phyloP scores from a whole-genome alignment of 30 jellyfish, hydroid and myxozoan genomes.

The Aurelia sp. region DNA sequence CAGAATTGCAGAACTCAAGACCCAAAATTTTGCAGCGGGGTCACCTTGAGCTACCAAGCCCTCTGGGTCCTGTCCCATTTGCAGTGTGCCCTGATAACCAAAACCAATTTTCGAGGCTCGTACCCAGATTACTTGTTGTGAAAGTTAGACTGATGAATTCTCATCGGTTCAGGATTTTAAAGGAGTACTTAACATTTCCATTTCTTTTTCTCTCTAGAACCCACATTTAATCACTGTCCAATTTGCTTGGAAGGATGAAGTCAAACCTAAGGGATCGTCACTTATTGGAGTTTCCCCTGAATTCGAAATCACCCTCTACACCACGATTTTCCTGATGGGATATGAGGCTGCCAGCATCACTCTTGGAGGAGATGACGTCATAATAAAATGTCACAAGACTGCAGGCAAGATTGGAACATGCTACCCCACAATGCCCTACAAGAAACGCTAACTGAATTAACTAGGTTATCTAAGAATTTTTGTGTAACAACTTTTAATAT shows the following conservation, averaged over 20 bases:
- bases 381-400: conserved; percentile 79
- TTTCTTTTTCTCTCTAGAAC: conserved; percentile 44
- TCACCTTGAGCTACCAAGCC: too few relatives aligned
- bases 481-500: too few relatives aligned
- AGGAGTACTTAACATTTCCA: too few relatives aligned
- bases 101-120: too few relatives aligned
- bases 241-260: conserved; percentile 79
- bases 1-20: too few relatives aligned
- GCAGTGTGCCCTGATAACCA: too few relatives aligned
- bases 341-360: conserved; percentile 72
- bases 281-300: conserved; percentile 97
- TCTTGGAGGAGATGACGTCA: conserved; percentile 82
- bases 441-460: neutral
- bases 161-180: too few relatives aligned
- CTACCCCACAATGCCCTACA: conserved; percentile 68
- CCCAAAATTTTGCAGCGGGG: too few relatives aligned
- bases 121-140: too few relatives aligned
- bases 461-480: too few relatives aligned
- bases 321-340: conserved; percentile 76
- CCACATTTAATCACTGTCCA: conserved; percentile 78
- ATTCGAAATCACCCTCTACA: conserved; percentile 87
- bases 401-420: conserved; percentile 86
- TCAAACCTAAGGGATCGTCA: conserved; percentile 84
- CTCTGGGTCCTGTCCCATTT: too few relatives aligned
- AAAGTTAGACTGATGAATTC: too few relatives aligned